These are phyloP conservation scores for Hybos culiciformis DNA, from an alignment of 2,888 invertebrate species.

Conservation along the genomic window DNA sequence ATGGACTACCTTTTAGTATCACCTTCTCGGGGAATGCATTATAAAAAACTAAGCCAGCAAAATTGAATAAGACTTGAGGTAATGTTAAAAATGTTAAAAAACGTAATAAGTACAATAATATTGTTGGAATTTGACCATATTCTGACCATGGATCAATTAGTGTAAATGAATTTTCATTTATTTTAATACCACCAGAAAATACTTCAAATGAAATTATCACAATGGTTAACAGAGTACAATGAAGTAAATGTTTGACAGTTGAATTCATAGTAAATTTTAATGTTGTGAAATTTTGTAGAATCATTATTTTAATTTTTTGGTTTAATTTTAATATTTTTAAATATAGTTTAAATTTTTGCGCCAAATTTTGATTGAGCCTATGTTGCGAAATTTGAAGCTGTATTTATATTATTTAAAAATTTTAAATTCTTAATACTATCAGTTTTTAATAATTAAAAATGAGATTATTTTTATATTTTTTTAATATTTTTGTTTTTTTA, in stretches of 20 bases:
- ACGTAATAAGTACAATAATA: constrained; percentile 62
- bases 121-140: constrained; percentile 64
- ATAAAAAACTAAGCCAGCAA: constrained; percentile 73
- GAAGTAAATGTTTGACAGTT: constrained; percentile 59
- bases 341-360: no score
- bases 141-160: constrained; percentile 66
- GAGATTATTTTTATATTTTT: no score
- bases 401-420: no score
- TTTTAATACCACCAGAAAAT: constrained; percentile 47
- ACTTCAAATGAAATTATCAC: constrained; percentile 65
- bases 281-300: no score
- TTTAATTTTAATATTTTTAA: no score
- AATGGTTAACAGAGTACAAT: constrained; percentile 58
- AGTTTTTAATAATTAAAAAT: no score
- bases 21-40: constrained; percentile 93
- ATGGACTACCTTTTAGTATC: constrained; percentile 72
- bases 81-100: constrained; percentile 71
- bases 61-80: constrained; percentile 73
- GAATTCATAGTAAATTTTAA: constrained; percentile 33
- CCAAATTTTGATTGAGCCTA: no score
- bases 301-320: no score
- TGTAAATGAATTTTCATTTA: constrained; percentile 40
- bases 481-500: no score
- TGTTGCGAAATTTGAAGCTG: no score
- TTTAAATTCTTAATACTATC: no score